Base-by-base conservation (phyloP, 2,113 vertebrate genomes). In the Amblyopsis rosae region DNA sequence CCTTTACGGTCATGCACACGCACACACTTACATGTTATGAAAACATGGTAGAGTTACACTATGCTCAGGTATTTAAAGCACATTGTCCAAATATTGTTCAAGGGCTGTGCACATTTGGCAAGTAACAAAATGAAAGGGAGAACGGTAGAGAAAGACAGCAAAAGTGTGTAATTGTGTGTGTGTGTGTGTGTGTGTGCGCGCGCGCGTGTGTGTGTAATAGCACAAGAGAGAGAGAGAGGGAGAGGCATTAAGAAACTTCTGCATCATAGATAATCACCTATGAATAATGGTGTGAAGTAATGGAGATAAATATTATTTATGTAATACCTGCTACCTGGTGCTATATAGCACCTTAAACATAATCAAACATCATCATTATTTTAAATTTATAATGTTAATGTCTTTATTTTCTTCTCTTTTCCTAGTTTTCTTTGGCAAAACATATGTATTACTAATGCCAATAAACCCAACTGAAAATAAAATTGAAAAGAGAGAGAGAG, bases 1-100 rank as follows among this genome's bases (percentile, higher is more conserved):
- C 1, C 62, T 70, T 81, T 62, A 35, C 64, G 66, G 60, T 62
- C 59, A 48, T 9, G 11, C 46, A 63, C 47, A 63, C 19, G 11
- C 17, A 57, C 55, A 57, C 55, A 15, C 70, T 67, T 84, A 76
- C 75, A 41, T 70, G 76, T 62, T 63, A 50, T 65, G 72, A 76
- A 75, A 82, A 65, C 75, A 71, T 41, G 50, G 46, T 59, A 33
- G 58, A 68, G 46, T 49, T 59, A 80, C 60, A 48, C 61, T 64
- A 77, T 72, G 55, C 41, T 48, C 53, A 70, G 66, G 17, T 46
- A 53, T 69, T 70, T 62, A 15, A 46, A 35, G 50, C 50, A 55
- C 58, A 73, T 48, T 67, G 57, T 78, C 57, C 19, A 79, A 83
- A 76, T 67, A 64, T 61, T 77, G 66, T 71, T 71, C 35, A 76